Evolutionary conservation across 2,113 vertebrate species (phyloP).

Genomic region (Amazona vittata): DNA sequence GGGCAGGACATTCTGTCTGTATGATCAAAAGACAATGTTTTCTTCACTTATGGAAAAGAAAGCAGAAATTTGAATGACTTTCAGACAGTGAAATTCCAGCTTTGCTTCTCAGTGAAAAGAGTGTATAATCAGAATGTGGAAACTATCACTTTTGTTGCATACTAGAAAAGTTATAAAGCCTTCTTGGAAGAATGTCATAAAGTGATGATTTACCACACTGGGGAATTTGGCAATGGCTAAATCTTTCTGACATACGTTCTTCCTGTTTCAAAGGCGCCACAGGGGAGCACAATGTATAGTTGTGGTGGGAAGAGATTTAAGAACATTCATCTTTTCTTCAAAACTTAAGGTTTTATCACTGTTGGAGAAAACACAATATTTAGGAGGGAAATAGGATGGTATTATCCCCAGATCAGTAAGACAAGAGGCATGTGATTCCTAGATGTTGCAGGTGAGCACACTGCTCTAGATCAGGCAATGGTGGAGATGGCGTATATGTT

Average conservation of each 20-base stretch:
- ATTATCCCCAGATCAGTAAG: background rate
- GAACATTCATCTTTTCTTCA: background rate
- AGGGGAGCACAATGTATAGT: background rate
- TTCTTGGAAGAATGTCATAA: slow-evolving; percentile 26
- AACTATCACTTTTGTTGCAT: background rate
- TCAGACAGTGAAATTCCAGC: background rate
- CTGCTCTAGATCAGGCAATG: background rate
- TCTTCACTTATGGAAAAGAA: background rate
- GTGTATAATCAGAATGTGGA: slow-evolving; percentile 10
- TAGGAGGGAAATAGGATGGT: background rate
- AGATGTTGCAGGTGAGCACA: background rate
- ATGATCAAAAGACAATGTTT: background rate
- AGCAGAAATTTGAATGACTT: background rate
- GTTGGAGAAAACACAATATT: background rate
- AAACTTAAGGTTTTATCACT: background rate
- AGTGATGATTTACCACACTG: slow-evolving; percentile 33
- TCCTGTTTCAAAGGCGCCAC: background rate
- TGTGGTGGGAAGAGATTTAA: slow-evolving; percentile 13
- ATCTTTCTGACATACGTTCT: slow-evolving; percentile 25
- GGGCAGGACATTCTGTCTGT: background rate
- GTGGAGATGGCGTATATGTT: background rate
- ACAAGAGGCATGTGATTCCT: background rate
- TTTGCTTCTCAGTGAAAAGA: background rate
- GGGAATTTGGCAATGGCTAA: slow-evolving; percentile 12
- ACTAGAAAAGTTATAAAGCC: slow-evolving; percentile 33